Evolutionary conservation across 2,888 invertebrate species (phyloP), one percentile per base, ranked within the genome.

Genomic region (Nephrotoma guestfalica): DNA sequence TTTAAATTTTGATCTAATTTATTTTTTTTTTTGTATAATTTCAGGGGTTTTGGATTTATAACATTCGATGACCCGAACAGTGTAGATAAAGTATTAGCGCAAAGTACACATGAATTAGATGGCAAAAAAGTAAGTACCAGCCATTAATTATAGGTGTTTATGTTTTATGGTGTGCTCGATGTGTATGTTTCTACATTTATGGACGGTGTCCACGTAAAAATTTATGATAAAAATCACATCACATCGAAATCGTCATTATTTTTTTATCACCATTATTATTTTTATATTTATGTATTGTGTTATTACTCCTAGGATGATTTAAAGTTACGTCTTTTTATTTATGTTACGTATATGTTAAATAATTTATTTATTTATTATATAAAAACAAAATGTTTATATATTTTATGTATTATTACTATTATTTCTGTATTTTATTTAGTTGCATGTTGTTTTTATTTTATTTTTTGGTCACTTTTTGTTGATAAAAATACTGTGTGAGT

Each of bases 31-130:
- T 30, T 30, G 30, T 87, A 90, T 90, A 86, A 86, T 94, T 94
- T 88, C 96, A 98, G 98, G 94, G 99, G 99, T 91, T 99, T 99
- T 93, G 99, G 99, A 91, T 99, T 99, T 94, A 98, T 99, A 94
- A 99, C 99, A 93, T 99, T 99, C 94, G 96, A 97, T 93, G 99
- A 99, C 93, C 96, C 99, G 91, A 94, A 96, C 93, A 97, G 98
- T 94, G 98, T 99, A 94, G 99, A 99, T 94, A 98, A 99, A 95
- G 99, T 99, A 92, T 95, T 99, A 94, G 96, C 97, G 92, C 97
- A 97, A 94, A 96, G 97, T 93, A 97, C 97, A 92, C 99, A 99
- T 93, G 98, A 99, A 94, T 95, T 99, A 94, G 99, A 99, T 93
- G 98, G 98, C 92, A 99, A 99, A 96, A 98, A 98, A 97, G 99